These are phyloP conservation scores for Diachasma alloeum DNA, from an alignment of 1,140 invertebrate genomes.

Conservation along the genomic window DNA sequence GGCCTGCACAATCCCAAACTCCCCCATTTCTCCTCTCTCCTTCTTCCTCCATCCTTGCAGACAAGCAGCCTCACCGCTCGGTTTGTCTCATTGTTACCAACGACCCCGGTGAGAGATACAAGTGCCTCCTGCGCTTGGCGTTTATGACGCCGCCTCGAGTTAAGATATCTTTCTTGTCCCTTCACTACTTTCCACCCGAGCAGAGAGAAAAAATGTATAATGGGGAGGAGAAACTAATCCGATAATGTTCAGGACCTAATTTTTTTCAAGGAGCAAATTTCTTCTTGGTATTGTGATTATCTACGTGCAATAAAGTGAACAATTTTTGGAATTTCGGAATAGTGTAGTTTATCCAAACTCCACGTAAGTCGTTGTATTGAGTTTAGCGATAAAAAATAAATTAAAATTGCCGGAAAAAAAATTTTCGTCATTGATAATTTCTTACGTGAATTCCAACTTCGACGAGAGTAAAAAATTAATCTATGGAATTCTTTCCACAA, in stretches of 20 bases:
- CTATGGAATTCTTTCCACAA: too few relatives aligned
- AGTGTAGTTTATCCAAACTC: too few relatives aligned
- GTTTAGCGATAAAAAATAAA: too few relatives aligned
- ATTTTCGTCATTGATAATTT: too few relatives aligned
- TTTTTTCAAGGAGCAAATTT: too few relatives aligned
- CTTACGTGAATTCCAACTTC: too few relatives aligned
- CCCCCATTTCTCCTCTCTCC: not conserved
- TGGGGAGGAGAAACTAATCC: not conserved
- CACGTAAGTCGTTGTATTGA: too few relatives aligned
- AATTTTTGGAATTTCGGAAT: too few relatives aligned
- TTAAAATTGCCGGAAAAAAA: too few relatives aligned
- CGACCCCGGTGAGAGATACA: conserved; percentile 42
- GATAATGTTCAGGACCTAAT: not conserved
- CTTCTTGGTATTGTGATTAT: too few relatives aligned
- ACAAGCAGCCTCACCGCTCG: conserved; percentile 29
- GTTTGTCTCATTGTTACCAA: conserved; percentile 58
- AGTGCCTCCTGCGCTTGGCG: conserved; percentile 51
- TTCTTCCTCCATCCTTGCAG: not conserved
- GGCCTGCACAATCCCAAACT: conserved; percentile 3
- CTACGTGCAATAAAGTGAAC: too few relatives aligned
- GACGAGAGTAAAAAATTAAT: too few relatives aligned
- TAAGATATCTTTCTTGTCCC: conserved; percentile 54
- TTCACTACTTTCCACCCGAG: not conserved
- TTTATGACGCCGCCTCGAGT: conserved; percentile 58
- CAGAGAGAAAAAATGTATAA: not conserved